Evolutionary conservation across 2,113 vertebrate genomes (phyloP).

Genomic region (Crypturellus undulatus): DNA sequence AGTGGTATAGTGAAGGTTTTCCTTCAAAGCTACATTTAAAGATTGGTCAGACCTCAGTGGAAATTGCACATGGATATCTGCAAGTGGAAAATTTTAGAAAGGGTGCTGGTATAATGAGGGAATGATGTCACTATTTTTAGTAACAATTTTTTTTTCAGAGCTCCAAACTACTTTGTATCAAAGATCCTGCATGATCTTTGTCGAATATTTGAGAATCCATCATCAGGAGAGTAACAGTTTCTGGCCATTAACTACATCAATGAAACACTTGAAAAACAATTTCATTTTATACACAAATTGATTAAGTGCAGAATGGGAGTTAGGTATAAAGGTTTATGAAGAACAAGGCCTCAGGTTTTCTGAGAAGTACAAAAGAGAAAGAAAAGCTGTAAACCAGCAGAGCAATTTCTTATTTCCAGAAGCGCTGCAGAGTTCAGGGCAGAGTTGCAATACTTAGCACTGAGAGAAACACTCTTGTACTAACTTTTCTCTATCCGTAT

Average conservation of each 20-base stretch:
- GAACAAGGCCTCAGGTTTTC: background rate
- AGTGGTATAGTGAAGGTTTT: background rate
- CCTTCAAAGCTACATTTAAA: background rate
- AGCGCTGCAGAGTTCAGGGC: background rate
- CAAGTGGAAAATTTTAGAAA: constrained; percentile 2
- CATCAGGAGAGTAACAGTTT: background rate
- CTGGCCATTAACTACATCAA: background rate
- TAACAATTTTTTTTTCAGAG: background rate
- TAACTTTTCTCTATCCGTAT: constrained; percentile 15
- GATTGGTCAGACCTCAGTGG: background rate
- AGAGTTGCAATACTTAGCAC: background rate
- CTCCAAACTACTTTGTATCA: background rate
- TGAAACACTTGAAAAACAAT: background rate
- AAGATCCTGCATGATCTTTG: background rate
- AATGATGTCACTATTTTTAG: background rate
- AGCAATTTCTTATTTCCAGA: background rate
- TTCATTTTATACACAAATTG: background rate
- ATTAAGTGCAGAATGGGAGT: background rate
- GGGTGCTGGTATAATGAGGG: background rate
- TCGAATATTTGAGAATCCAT: background rate
- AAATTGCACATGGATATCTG: background rate
- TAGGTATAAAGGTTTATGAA: background rate
- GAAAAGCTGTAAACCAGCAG: background rate
- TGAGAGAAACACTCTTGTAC: background rate
- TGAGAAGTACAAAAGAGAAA: background rate